These are phyloP conservation scores for Drosophila diplacantha DNA, from an alignment of 2,888 invertebrate species.

Conservation along the genomic window DNA sequence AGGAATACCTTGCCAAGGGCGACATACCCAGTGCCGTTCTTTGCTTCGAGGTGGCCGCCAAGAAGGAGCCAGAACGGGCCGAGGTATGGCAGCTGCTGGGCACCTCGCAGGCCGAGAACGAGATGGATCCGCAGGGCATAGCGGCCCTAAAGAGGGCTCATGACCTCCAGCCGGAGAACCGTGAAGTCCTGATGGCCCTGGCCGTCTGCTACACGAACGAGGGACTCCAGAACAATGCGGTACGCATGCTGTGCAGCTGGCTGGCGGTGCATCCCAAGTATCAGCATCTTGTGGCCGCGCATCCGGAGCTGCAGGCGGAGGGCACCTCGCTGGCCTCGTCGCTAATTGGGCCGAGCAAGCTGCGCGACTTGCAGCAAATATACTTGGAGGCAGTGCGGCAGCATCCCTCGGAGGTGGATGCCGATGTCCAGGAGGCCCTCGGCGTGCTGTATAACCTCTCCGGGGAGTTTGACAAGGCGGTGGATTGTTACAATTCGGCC, in stretches of 20 bases:
- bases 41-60: constrained; percentile 96
- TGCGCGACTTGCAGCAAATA: constrained; percentile 84
- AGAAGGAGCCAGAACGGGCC: constrained; percentile 86
- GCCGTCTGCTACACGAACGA: constrained; percentile 98
- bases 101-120: constrained; percentile 97
- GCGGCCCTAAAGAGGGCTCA: constrained; percentile 92
- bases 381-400: constrained; percentile 89
- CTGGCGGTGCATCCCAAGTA: constrained; percentile 89
- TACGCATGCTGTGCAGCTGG: constrained; percentile 88
- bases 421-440: constrained; percentile 94
- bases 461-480: constrained; percentile 96
- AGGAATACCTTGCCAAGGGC: constrained; percentile 88
- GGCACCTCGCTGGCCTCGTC: constrained; percentile 77
- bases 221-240: constrained; percentile 93
- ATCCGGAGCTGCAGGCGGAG: constrained; percentile 50
- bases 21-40: constrained; percentile 97
- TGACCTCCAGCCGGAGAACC: constrained; percentile 87
- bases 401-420: constrained; percentile 86
- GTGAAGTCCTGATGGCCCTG: constrained; percentile 91
- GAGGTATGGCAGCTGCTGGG: constrained; percentile 94
- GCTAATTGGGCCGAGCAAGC: constrained; percentile 77
- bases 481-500: constrained; percentile 96
- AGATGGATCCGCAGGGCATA: constrained; percentile 95
- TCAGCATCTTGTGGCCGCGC: constrained; percentile 81
- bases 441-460: constrained; percentile 97